Conservation (phyloP, 2,113 vertebrate species). For the Anguilla japonica region DNA sequence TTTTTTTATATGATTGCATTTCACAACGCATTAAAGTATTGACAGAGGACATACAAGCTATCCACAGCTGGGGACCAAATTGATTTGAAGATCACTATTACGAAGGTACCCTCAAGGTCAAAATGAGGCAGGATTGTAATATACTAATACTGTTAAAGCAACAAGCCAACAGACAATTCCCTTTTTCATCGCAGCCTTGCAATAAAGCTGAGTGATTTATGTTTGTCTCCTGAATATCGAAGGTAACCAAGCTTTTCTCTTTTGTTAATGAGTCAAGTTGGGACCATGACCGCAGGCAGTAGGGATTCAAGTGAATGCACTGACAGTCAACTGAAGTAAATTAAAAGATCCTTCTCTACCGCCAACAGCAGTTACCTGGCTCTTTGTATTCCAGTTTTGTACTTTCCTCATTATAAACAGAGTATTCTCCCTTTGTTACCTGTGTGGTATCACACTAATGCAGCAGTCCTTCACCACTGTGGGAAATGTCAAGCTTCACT, state of each 20-base stretch:
- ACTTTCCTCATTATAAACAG: background rate
- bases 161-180: background rate
- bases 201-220: background rate
- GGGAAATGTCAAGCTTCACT: background rate
- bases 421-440: background rate
- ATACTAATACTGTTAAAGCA: background rate
- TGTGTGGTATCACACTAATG: background rate
- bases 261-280: conserved; percentile 3
- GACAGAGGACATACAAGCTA: background rate
- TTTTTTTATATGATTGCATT: background rate
- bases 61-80: background rate
- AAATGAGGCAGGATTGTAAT: background rate
- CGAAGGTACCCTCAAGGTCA: background rate
- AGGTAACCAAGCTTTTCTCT: background rate
- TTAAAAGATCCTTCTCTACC: background rate
- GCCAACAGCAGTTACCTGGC: background rate
- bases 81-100: background rate
- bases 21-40: background rate
- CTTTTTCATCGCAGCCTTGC: background rate
- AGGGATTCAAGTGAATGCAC: background rate
- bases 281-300: background rate
- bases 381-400: background rate
- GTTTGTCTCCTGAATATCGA: background rate
- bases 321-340: background rate
- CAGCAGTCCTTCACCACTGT: background rate